phyloP scores from a whole-genome alignment of 30 jellyfish, hydroid and myxozoan species.

The Chrysaora quinquecirrha region DNA sequence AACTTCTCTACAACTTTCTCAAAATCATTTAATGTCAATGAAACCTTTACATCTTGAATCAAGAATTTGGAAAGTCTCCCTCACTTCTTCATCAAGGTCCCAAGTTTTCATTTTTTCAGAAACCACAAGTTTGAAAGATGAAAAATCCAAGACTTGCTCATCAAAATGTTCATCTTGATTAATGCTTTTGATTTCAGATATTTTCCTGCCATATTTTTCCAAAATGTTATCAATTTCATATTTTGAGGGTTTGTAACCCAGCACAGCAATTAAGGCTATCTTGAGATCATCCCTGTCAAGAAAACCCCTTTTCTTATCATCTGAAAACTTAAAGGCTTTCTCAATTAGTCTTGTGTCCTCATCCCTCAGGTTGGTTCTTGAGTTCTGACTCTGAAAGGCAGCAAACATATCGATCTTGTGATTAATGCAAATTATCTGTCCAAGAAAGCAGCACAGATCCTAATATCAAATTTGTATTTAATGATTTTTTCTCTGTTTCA shows the following conservation, averaged over 20 bases:
- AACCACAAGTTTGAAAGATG: neutral
- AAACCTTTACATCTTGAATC: conserved; percentile 85
- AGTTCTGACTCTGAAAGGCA: too few species aligned
- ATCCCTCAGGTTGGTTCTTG: too few species aligned
- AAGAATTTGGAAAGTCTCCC: conserved; percentile 70
- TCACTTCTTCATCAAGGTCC: conserved; percentile 61
- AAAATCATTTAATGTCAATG: conserved; percentile 70
- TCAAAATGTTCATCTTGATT: neutral
- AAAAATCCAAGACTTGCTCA: conserved; percentile 31
- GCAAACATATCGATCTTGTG: too few species aligned
- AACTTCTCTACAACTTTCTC: conserved; percentile 24
- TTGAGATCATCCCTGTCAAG: conserved; percentile 65
- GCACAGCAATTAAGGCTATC: conserved; percentile 49
- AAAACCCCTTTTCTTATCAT: conserved; percentile 40
- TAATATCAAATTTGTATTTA: too few species aligned
- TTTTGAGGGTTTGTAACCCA: conserved; percentile 79
- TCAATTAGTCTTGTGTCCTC: conserved; percentile 27
- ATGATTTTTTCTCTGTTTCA: too few species aligned
- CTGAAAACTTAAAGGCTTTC: conserved; percentile 67
- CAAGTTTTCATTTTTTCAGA: conserved; percentile 14
- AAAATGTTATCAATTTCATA: conserved; percentile 44
- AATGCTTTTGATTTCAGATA: neutral
- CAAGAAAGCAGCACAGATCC: too few species aligned
- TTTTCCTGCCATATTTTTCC: conserved; percentile 30
- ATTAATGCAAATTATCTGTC: too few species aligned